phyloP scores from a whole-genome alignment of 1,140 invertebrate species.

The Potamilus streckersoni region DNA sequence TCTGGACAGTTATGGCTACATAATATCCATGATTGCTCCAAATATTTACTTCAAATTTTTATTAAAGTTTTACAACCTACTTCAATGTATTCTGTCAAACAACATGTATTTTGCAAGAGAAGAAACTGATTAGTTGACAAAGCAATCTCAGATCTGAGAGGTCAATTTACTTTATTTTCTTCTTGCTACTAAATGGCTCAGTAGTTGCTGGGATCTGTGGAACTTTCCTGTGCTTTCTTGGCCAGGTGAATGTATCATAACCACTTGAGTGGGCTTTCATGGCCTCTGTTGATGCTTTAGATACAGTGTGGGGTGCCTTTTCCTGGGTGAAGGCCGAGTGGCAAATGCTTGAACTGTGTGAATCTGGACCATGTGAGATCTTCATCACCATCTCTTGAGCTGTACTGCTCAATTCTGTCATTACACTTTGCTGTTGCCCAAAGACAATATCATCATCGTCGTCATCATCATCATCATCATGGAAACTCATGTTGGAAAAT shows the following conservation, averaged over 20 bases:
- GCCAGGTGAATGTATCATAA: conserved; percentile 60
- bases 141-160: too few species aligned
- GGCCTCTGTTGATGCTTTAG: conserved; percentile 41
- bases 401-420: conserved; percentile 17
- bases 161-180: conserved; percentile 22
- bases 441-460: conserved; percentile 22
- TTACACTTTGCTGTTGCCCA: conserved; percentile 6
- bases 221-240: conserved; percentile 53
- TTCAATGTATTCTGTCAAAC: too few species aligned
- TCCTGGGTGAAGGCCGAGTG: conserved; percentile 39
- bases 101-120: too few species aligned
- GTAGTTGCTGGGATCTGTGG: conserved; percentile 36
- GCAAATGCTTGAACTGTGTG: conserved; percentile 34
- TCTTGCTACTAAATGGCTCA: conserved; percentile 47
- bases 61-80: too few species aligned
- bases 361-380: conserved; percentile 23
- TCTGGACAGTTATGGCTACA: too few species aligned
- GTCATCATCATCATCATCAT: conserved; percentile 57
- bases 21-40: too few species aligned
- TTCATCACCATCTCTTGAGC: conserved; percentile 12
- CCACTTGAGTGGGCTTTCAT: conserved; percentile 41
- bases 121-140: too few species aligned
- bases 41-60: too few species aligned
- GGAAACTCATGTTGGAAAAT: conserved; percentile 64
- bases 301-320: conserved; percentile 38